These are phyloP conservation scores for Caenorhabditis zanzibari DNA, from an alignment of 2,888 invertebrate genomes.

Conservation along the genomic window DNA sequence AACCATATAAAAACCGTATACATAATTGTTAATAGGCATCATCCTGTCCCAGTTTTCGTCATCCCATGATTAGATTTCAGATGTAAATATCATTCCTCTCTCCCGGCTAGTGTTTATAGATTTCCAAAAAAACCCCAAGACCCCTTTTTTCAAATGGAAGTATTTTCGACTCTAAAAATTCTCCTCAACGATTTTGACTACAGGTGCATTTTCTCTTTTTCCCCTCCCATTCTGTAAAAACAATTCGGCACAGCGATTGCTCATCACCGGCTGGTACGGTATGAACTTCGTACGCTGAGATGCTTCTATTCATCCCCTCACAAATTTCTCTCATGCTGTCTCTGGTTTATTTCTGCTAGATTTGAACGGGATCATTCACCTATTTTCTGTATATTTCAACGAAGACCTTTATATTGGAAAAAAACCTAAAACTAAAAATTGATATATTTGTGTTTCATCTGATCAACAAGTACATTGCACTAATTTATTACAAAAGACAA, in stretches of 20 bases:
- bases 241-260: not conserved
- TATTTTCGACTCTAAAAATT: constrained; percentile 10
- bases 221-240: constrained; percentile 1
- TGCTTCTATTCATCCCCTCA: constrained; percentile 6
- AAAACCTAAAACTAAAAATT: constrained; percentile 21
- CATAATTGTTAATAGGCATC: constrained; percentile 41
- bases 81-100: constrained; percentile 15
- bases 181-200: constrained; percentile 40
- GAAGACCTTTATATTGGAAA: constrained; percentile 26
- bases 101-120: constrained; percentile 13
- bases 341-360: constrained; percentile 33
- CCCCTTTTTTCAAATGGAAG: constrained; percentile 3
- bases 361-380: constrained; percentile 38
- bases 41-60: constrained; percentile 12
- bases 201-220: constrained; percentile 56
- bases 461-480: no score
- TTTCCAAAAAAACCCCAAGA: constrained; percentile 11
- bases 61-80: constrained; percentile 20
- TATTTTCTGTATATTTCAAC: constrained; percentile 40
- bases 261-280: constrained; percentile 50
- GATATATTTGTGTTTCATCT: not conserved
- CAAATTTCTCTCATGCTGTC: constrained; percentile 29
- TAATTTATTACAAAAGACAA: constrained; percentile 1
- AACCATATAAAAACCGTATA: not conserved
- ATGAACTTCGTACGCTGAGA: not conserved